Percentiles rank a stretch among this genome's conserved stretches.
phyloP scores from a whole-genome alignment of 1,140 invertebrate species.

The Achatina immaculata region DNA sequence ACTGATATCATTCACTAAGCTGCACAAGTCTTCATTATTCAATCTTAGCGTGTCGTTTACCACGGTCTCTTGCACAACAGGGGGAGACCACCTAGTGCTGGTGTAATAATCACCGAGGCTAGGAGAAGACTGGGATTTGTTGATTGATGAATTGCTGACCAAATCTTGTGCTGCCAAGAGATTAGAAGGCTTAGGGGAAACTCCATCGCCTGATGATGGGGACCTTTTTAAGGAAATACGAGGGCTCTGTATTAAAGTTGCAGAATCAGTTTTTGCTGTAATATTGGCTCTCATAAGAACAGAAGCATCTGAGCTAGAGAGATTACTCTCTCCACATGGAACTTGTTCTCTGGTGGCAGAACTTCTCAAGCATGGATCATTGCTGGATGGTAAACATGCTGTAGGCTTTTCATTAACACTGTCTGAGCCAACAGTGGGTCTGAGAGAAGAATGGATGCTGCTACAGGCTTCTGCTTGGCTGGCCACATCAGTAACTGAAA shows the following conservation, averaged over 20 bases:
- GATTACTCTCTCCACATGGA: not conserved
- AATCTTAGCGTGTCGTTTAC: not conserved
- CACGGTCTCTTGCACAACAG: not conserved
- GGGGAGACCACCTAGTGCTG: not conserved
- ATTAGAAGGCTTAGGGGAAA: constrained; percentile 19
- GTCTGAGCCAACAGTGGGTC: too few relatives aligned
- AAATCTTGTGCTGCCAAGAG: not conserved
- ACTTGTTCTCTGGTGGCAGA: not conserved
- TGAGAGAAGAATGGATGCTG: too few relatives aligned
- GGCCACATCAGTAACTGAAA: too few relatives aligned
- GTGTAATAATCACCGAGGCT: not conserved
- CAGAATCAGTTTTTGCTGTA: not conserved
- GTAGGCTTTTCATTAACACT: too few relatives aligned
- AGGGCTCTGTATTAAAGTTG: constrained; percentile 8
- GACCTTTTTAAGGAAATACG: not conserved
- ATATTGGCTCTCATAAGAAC: not conserved
- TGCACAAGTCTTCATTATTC: constrained; percentile 35
- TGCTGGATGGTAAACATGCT: too few relatives aligned
- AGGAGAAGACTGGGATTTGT: not conserved
- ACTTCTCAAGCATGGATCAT: not conserved
- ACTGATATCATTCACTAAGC: constrained; percentile 46
- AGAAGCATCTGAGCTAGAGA: not conserved
- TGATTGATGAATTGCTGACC: not conserved
- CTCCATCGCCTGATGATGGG: constrained; percentile 24
- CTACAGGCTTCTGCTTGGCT: too few relatives aligned